Evolutionary conservation across 92 coral and sea anemone genomes (phyloP).

Genomic region (Zoanthus sansibaricus): DNA sequence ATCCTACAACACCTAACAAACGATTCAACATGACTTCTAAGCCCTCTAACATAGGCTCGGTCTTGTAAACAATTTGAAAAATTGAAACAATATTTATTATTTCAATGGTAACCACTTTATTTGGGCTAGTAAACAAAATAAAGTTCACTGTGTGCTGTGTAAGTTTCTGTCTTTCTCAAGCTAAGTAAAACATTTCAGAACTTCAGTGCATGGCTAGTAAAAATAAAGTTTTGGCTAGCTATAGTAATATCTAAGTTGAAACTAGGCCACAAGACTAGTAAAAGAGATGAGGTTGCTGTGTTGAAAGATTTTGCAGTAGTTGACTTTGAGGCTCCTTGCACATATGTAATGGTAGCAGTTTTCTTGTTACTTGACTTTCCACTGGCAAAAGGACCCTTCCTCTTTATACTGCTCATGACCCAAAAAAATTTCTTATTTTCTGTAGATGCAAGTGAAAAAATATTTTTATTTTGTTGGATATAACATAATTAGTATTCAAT

Average conservation of each 20-base stretch:
- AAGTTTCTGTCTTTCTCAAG: neutral
- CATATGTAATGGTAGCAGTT: neutral
- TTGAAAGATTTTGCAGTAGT: neutral
- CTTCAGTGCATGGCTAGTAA: too few relatives aligned
- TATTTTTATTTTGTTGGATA: neutral
- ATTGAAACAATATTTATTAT: too few relatives aligned
- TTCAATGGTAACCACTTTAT: too few relatives aligned
- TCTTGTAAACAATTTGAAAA: too few relatives aligned
- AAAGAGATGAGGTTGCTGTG: neutral
- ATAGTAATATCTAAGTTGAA: neutral
- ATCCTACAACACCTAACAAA: too few relatives aligned
- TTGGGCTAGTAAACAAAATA: too few relatives aligned
- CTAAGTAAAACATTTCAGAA: too few relatives aligned
- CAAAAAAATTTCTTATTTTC: neutral
- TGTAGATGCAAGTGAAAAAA: neutral
- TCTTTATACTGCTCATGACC: neutral
- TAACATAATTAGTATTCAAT: neutral
- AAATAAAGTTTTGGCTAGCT: neutral
- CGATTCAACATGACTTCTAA: too few relatives aligned
- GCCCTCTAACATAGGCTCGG: too few relatives aligned
- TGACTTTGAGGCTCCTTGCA: neutral
- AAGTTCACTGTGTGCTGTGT: too few relatives aligned
- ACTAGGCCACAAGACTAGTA: neutral
- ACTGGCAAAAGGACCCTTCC: slow-evolving; percentile 3
- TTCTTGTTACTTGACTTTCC: slow-evolving; percentile 2